These are phyloP conservation scores for Pandemis corylana DNA, from an alignment of 2,888 invertebrate species.

Conservation along the genomic window DNA sequence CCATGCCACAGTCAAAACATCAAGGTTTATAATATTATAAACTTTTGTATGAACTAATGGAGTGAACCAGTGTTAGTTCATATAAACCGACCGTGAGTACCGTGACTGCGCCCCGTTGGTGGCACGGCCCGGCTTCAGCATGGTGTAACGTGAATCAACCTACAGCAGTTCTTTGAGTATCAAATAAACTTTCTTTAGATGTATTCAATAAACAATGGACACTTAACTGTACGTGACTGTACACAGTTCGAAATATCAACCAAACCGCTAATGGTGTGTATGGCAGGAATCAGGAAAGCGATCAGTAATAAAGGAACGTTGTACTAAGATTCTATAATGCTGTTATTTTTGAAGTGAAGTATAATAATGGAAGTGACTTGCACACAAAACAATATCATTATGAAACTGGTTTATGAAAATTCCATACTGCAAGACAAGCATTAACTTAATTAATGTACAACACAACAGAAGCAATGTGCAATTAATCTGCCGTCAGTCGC, in stretches of 20 bases:
- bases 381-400: constrained; percentile 63
- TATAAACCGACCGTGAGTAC: too few species aligned
- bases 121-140: too few species aligned
- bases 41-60: too few species aligned
- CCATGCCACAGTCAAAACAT: too few species aligned
- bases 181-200: background rate
- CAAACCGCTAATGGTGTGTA: constrained; percentile 36
- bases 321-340: constrained; percentile 44
- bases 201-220: background rate
- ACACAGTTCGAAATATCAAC: constrained; percentile 43
- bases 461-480: constrained; percentile 28
- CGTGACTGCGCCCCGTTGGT: too few species aligned
- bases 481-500: constrained; percentile 11
- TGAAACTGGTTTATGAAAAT: constrained; percentile 62
- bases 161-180: background rate
- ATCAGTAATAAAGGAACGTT: constrained; percentile 43
- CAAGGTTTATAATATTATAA: too few species aligned
- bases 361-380: constrained; percentile 57
- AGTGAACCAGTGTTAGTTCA: too few species aligned
- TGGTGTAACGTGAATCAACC: too few species aligned
- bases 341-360: constrained; percentile 52
- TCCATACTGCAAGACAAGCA: constrained; percentile 74
- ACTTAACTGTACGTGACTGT: constrained; percentile 27
- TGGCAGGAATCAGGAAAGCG: constrained; percentile 48
- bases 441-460: constrained; percentile 43